Base-by-base conservation (phyloP, 2,113 vertebrate genomes). In the Cebidichthys violaceus region DNA sequence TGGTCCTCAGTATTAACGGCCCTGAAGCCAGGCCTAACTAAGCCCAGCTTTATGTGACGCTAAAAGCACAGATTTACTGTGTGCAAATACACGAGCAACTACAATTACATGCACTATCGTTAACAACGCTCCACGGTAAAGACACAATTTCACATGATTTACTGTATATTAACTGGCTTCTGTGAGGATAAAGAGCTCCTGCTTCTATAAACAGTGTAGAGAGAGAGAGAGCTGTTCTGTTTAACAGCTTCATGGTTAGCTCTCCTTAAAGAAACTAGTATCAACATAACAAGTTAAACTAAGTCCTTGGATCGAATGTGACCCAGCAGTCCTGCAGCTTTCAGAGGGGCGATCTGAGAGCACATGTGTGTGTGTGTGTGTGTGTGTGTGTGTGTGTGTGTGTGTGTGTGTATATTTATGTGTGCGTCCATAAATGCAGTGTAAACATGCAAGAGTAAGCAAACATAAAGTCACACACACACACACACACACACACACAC, bases 1-100 rank as follows among this genome's bases (percentile, higher is more conserved):
- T 55, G 47, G 69, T 67, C 4, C 9, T 64, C 22, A 17, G 62
- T 87, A 87, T 87, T 87, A 86, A 86, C 31, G 62, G 75, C 33
- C 62, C 20, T 2, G 33, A 59, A 70, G 77, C 59, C 50, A 79
- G 75, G 75, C 50, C 31, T 41, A 64, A 62, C 20, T 80, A 75
- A 81, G 33, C 35, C 37, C 24, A 61, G 75, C 66, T 86, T 80
- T 66, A 55, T 75, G 59, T 50, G 37, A 71, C 59, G 27, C 47
- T n/a, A 50, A 78, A 61, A 13, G 31, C 55, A 24, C 31, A 77
- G 81, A 69, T 50, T 87, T 86, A 70, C 37, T 45, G 33, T n/a
- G 2, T 71, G 59, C 24, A 10, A 61, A 61, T 69, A 61, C 59
- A 57, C 18, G 4, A 55, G 33, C 15, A 80, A 65, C 43, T 69